Evolutionary conservation across 2,113 vertebrate species (phyloP), one percentile per base, ranked within the genome.

Genomic region (Numida meleagris): DNA sequence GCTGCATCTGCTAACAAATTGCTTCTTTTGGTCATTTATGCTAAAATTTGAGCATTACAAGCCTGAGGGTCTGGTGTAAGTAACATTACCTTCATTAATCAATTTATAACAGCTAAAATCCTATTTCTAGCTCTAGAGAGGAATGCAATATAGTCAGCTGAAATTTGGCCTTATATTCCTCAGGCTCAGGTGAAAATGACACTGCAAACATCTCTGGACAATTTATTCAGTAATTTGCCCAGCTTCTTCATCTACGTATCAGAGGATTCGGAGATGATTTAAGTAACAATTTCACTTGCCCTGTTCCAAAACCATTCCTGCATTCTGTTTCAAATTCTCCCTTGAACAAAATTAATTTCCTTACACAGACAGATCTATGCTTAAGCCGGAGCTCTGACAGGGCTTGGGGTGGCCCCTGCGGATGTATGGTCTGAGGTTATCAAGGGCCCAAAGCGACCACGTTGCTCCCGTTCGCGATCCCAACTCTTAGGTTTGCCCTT

Each of bases 71-170:
- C 80, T 90, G 76, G 61, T 91, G 75, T 96, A 95, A 95, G 80
- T 88, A 89, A 96, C 89, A 95, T 93, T 81, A 90, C 75, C 31
- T 90, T 88, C 89, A 91, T 94, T 95, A 96, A 93, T 96, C 93
- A 89, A 86, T 83, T 83, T 91, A 59, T 89, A 95, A 82, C 88
- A 93, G 85, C 82, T 65, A 40, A 86, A 70, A 91, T 88, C 46
- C 84, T 93, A 87, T 82, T 95, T 86, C 93, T 91, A 82, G 82
- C 79, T 96, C 75, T 65, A 43, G 46, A 95, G 55, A 81, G 57
- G 51, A 96, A 94, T 77, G 70, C 68, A 90, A 89, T 93, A 90
- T 3, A 93, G 50, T 68, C 89, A 86, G 91, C 62, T 92, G 65
- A 95, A 95, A 90, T 86, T 68, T 84, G 51, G 82, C 38, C 43